phyloP scores from a whole-genome alignment of 2,113 vertebrate genomes.

The Oreotragus oreotragus region DNA sequence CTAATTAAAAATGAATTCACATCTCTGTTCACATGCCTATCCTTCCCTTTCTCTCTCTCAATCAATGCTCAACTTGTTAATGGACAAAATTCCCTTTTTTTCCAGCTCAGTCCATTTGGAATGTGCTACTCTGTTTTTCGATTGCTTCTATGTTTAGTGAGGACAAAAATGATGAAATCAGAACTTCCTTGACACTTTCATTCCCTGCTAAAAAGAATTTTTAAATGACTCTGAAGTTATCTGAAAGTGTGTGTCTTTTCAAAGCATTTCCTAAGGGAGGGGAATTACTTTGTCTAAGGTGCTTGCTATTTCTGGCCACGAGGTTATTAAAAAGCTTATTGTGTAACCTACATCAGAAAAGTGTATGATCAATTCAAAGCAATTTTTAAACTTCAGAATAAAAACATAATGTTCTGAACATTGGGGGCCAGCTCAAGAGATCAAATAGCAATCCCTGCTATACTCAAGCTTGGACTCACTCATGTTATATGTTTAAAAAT shows the following conservation, averaged over 20 bases:
- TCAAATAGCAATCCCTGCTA: background rate
- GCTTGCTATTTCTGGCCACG: background rate
- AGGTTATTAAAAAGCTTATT: background rate
- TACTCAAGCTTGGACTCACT: background rate
- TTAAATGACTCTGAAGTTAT: background rate
- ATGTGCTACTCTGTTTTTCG: background rate
- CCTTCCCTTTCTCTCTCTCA: background rate
- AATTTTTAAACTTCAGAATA: background rate
- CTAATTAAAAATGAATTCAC: background rate
- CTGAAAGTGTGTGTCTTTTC: background rate
- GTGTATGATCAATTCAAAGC: background rate
- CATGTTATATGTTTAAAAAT: background rate
- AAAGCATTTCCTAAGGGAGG: background rate
- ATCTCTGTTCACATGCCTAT: background rate
- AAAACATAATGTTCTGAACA: background rate
- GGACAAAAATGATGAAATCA: background rate
- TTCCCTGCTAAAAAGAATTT: background rate
- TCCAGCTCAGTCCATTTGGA: background rate
- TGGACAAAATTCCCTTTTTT: background rate
- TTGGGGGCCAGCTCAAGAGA: background rate
- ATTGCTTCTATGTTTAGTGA: background rate
- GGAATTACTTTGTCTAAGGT: background rate
- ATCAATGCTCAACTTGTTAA: accelerated
- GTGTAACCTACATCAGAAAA: background rate
- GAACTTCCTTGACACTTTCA: background rate